phyloP scores from a whole-genome alignment of 2,888 invertebrate genomes.

The Leptinotarsa peninsularis region DNA sequence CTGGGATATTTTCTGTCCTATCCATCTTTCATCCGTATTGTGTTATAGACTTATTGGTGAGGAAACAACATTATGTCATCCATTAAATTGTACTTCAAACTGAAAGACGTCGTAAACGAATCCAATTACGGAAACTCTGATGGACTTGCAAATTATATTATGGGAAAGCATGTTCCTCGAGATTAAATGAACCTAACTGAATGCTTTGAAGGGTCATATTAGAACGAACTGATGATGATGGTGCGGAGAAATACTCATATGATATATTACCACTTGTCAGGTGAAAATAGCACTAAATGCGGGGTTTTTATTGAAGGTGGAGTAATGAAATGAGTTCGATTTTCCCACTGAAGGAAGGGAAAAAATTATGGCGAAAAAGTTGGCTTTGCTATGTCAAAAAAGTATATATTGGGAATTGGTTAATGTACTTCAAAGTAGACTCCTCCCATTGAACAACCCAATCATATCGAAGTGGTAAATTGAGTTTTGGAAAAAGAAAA shows the following conservation, averaged over 20 bases:
- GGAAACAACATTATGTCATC: slow-evolving; percentile 5
- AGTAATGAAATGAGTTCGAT: too few species aligned
- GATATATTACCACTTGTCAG: too few species aligned
- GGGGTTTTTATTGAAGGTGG: too few species aligned
- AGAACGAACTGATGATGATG: not conserved
- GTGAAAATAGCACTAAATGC: too few species aligned
- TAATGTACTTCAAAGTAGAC: too few species aligned
- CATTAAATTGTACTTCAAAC: slow-evolving; percentile 11
- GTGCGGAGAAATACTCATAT: not conserved
- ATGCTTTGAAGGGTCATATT: not conserved
- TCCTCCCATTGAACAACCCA: too few species aligned
- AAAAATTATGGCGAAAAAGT: too few species aligned
- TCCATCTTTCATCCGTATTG: not conserved
- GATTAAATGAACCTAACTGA: slow-evolving; percentile 2
- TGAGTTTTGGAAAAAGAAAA: too few species aligned
- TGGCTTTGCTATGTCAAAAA: too few species aligned
- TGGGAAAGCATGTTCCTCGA: slow-evolving; percentile 5
- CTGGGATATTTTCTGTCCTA: not conserved
- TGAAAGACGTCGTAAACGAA: slow-evolving; percentile 15
- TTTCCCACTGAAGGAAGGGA: too few species aligned
- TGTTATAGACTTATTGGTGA: not conserved
- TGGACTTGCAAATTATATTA: slow-evolving; percentile 21
- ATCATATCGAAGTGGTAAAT: too few species aligned
- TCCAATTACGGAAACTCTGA: slow-evolving; percentile 18
- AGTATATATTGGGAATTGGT: too few species aligned